These are phyloP conservation scores for Drosophila serrata DNA, from an alignment of 1,140 invertebrate species.

Conservation along the genomic window DNA sequence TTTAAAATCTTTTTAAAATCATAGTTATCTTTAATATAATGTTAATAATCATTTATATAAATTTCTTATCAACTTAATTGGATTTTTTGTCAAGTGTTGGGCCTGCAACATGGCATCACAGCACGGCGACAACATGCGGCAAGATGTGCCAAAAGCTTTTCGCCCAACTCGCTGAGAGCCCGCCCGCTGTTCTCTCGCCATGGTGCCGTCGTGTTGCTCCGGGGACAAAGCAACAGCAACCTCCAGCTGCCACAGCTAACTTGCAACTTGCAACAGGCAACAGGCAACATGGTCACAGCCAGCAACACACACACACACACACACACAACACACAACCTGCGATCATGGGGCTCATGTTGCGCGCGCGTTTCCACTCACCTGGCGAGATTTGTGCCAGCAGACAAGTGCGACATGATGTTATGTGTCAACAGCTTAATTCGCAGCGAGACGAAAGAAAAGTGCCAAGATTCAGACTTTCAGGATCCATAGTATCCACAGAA, in stretches of 20 bases:
- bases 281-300: slow-evolving; percentile 18
- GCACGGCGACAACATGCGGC: slow-evolving; percentile 49
- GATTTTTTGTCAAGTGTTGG: background rate
- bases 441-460: slow-evolving; percentile 59
- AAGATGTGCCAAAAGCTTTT: slow-evolving; percentile 56
- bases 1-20: too few species aligned
- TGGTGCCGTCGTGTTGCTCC: slow-evolving; percentile 49
- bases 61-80: background rate
- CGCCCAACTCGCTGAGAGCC: slow-evolving; percentile 34
- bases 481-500: slow-evolving; percentile 5
- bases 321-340: slow-evolving; percentile 21
- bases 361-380: slow-evolving; percentile 82
- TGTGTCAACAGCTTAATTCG: slow-evolving; percentile 83
- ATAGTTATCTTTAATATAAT: background rate
- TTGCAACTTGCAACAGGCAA: slow-evolving; percentile 22
- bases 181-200: slow-evolving; percentile 51
- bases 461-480: background rate
- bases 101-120: slow-evolving; percentile 19
- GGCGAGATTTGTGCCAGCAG: slow-evolving; percentile 80
- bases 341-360: slow-evolving; percentile 73
- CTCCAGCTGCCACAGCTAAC: slow-evolving; percentile 33
- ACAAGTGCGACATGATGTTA: slow-evolving; percentile 84
- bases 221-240: slow-evolving; percentile 26
- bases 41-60: background rate
- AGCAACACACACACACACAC: slow-evolving; percentile 13